Conservation (phyloP, 2,888 invertebrate species). For the Tenthredo mesomela region DNA sequence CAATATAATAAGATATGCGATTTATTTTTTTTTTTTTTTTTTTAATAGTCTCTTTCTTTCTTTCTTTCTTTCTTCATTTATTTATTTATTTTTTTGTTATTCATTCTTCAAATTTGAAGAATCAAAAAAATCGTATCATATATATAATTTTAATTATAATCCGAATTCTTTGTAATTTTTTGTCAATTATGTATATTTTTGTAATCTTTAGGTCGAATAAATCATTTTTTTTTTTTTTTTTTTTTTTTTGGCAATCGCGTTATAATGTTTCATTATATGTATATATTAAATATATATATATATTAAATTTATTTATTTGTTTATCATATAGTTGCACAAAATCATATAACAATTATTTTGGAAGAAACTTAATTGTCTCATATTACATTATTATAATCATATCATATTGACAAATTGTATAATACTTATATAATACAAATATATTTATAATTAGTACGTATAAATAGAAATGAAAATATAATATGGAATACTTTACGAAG, state of each 20-base stretch:
- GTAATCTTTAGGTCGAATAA: neutral
- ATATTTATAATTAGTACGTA: too few species aligned
- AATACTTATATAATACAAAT: too few species aligned
- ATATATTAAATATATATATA: neutral
- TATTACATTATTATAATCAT: neutral
- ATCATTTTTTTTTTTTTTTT: too few species aligned
- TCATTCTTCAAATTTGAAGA: too few species aligned
- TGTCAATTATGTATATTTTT: neutral
- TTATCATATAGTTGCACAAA: neutral
- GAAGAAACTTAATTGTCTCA: neutral
- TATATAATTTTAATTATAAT: too few species aligned
- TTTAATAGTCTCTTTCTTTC: neutral
- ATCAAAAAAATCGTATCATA: too few species aligned
- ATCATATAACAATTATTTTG: neutral
- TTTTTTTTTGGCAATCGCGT: neutral
- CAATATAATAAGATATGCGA: neutral
- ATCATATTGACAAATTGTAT: too few species aligned
- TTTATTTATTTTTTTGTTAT: neutral
- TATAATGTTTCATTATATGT: too few species aligned
- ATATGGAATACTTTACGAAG: too few species aligned
- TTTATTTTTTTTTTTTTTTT: neutral
- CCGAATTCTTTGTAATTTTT: neutral
- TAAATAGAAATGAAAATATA: too few species aligned
- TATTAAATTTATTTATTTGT: neutral
- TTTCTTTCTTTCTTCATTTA: neutral